Evolutionary conservation across 23 tunicate species (phyloP).

Genomic region (Oikopleura dioica): DNA sequence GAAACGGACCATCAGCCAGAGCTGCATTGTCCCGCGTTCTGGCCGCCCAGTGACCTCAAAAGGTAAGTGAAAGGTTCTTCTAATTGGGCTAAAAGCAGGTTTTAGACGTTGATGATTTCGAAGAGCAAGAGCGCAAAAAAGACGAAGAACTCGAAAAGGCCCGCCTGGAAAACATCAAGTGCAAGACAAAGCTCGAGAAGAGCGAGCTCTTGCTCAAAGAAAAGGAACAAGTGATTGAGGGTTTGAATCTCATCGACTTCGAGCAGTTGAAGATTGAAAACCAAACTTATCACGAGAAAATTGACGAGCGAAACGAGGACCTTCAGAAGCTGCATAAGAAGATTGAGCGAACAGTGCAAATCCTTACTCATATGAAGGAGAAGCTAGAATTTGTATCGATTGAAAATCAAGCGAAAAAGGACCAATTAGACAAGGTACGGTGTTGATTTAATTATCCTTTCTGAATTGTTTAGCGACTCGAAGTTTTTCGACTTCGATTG

Average conservation of each 20-base stretch:
- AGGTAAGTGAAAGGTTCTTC: no score
- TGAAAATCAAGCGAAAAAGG: not conserved
- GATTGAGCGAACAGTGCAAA: slow-evolving; percentile 72
- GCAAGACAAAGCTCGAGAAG: slow-evolving; percentile 45
- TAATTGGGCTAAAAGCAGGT: no score
- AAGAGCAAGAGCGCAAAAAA: slow-evolving; percentile 43
- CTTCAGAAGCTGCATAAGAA: slow-evolving; percentile 65
- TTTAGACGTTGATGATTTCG: slow-evolving; percentile 47
- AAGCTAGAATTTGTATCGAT: not conserved
- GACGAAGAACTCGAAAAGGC: slow-evolving; percentile 75
- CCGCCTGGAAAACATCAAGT: slow-evolving; percentile 68
- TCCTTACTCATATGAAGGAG: not conserved
- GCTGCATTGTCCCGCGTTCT: no score
- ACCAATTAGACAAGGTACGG: not conserved
- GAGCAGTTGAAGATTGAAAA: slow-evolving; percentile 98
- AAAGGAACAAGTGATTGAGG: slow-evolving; percentile 89
- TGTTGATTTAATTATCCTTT: no score
- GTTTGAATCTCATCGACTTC: slow-evolving; percentile 79
- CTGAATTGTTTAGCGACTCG: no score
- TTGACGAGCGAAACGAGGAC: slow-evolving; percentile 97
- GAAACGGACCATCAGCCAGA: no score
- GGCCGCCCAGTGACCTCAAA: no score
- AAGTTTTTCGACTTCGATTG: no score
- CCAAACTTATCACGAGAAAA: slow-evolving; percentile 95
- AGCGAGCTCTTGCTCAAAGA: slow-evolving; percentile 58